Base-by-base conservation (phyloP, 2,888 invertebrate genomes). In the Boloria selene region DNA sequence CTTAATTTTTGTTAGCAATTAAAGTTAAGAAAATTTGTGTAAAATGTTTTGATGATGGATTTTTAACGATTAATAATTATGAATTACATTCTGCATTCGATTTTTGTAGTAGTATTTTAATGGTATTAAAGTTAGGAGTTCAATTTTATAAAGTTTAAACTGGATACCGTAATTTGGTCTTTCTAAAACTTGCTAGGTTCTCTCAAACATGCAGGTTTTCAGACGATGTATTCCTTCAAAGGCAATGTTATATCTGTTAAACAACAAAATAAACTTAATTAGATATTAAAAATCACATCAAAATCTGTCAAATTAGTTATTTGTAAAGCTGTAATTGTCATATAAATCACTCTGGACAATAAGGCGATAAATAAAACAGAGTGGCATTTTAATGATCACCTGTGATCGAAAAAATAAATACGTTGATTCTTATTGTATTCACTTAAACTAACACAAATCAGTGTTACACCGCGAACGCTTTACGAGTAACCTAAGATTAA, bases 401-500 rank as follows among this genome's bases (percentile, higher is more conserved):
- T 13, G 16, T 3, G 14, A 31, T 47, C 49, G 49, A 59, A 47
- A 59, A 49, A 59, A 49, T 49, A 47, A 42, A 54, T 63, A 50
- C 55, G 50, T 56, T 49, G 47, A 63, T 56, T 49, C 55, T 50
- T 59, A 53, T 53, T 59, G 64, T 59, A 64, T 64, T 64, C 47
- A 52, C 47, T 64, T 59, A 59, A 64, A 52, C 58, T 53, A 49
- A 59, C 59, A 64, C 59, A 64, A 47, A 59, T 64, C 64, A 58
- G 47, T 17, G 52, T 65, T 47, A 60, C 60, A 61, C 51, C 50
- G 60, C 45, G 31, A 45, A 53, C 45, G 17, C 31, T 13, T 14
- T 17, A n/a, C n/a, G n/a, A n/a, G 38, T 17, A 16, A 26, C 47
- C 10, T 38, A 31, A 3, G 49, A 17, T 31, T 31, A 49, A 13